These are phyloP conservation scores for Nannoperca obscura DNA, from an alignment of 2,797 vertebrate species.

Conservation along the genomic window DNA sequence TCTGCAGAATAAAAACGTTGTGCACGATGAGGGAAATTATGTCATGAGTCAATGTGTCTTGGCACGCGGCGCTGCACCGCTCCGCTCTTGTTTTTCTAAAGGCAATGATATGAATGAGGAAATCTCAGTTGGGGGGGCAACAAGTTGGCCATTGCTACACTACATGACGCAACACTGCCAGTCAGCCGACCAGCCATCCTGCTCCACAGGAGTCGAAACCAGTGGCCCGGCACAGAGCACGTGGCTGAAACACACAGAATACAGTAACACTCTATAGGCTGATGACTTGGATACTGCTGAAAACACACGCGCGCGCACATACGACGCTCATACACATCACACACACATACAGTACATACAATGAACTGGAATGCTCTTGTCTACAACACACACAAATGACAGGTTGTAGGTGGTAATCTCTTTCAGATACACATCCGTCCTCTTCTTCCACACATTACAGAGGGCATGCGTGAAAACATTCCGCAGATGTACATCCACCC, in stretches of 20 bases:
- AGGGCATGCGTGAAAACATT: constrained; percentile 79
- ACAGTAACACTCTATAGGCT: constrained; percentile 72
- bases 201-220: constrained; percentile 62
- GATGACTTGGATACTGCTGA: constrained; percentile 70
- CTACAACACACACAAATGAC: constrained; percentile 81
- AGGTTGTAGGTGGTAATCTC: constrained; percentile 72
- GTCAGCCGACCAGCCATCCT: constrained; percentile 26
- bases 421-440: constrained; percentile 58
- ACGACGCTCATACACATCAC: constrained; percentile 3
- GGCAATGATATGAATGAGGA: constrained; percentile 53
- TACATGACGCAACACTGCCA: constrained; percentile 23
- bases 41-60: constrained; percentile 49
- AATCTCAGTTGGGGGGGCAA: constrained; percentile 42
- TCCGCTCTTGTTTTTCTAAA: constrained; percentile 50
- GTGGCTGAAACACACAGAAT: constrained; percentile 52
- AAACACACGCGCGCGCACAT: constrained; percentile 16
- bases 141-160: constrained; percentile 29
- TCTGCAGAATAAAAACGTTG: constrained; percentile 31
- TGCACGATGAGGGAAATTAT: constrained; percentile 48
- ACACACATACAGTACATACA: constrained; percentile 62
- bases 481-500: constrained; percentile 59
- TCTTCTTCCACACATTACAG: constrained; percentile 62
- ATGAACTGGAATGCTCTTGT: constrained; percentile 81
- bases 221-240: constrained; percentile 51
- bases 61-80: constrained; percentile 29